Evolutionary conservation across 2,888 invertebrate genomes (phyloP).

Genomic region (Zygaena filipendulae): DNA sequence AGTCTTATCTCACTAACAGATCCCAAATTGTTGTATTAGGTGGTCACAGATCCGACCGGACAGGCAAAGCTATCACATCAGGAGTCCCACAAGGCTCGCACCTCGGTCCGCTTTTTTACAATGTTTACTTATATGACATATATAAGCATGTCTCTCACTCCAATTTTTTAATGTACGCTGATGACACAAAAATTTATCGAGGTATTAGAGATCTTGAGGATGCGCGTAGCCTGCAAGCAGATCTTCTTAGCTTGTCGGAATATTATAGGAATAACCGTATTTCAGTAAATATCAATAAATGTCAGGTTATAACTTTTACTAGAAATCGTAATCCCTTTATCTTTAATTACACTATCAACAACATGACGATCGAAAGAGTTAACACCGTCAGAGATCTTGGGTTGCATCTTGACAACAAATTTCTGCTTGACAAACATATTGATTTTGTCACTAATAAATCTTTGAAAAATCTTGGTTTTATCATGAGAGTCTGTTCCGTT

Average conservation of each 20-base stretch:
- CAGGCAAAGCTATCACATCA: background rate
- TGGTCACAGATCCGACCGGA: constrained; percentile 1
- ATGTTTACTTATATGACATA: constrained; percentile 4
- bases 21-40: constrained; percentile 7
- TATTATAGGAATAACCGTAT: constrained; percentile 4
- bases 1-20: constrained; percentile 7
- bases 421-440: constrained; percentile 1
- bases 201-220: background rate
- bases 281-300: constrained; percentile 1
- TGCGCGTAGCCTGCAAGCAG: constrained; percentile 2
- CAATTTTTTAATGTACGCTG: constrained; percentile 3
- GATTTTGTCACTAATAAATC: constrained; percentile 1
- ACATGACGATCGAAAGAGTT: constrained; percentile 2
- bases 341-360: background rate
- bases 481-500: constrained; percentile 1
- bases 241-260: constrained; percentile 1
- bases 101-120: no score
- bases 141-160: no score
- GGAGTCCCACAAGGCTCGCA: constrained; percentile 6
- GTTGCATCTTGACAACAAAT: constrained; percentile 1
- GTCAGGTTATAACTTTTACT: constrained; percentile 2
- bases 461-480: constrained; percentile 4
- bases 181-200: constrained; percentile 5
- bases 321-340: background rate
- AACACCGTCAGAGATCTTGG: constrained; percentile 3